Conservation (phyloP, 2,797 vertebrate species). For the Crenuchus spilurus region DNA sequence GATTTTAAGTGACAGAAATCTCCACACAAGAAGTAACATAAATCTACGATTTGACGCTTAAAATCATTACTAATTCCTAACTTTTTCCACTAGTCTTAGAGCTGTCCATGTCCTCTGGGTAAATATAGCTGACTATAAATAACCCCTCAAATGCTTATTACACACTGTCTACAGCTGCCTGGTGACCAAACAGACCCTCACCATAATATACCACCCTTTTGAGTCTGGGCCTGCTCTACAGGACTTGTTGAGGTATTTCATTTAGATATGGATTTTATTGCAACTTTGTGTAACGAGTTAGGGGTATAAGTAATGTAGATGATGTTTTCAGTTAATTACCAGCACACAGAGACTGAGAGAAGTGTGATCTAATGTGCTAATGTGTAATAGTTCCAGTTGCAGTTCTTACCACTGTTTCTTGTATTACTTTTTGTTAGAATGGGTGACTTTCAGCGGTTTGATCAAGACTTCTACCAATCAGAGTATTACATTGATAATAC, state of each 20-base stretch:
- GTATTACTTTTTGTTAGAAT: conserved; percentile 69
- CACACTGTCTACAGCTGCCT: conserved; percentile 38
- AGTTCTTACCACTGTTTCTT: not conserved
- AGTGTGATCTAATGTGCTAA: not conserved
- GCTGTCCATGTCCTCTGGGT: conserved; percentile 23
- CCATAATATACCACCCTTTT: conserved; percentile 18
- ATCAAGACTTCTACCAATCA: conserved; percentile 86
- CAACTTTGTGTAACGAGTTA: not conserved
- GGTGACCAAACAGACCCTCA: conserved; percentile 12
- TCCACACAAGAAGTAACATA: not conserved
- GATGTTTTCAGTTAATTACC: too few species aligned
- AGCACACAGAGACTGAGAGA: not conserved
- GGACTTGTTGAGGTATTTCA: conserved; percentile 21
- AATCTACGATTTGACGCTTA: not conserved
- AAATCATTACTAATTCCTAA: not conserved
- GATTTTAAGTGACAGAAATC: too few species aligned
- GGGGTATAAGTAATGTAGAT: too few species aligned
- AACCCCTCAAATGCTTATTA: conserved; percentile 26
- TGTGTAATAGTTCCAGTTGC: not conserved
- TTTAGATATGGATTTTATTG: not conserved
- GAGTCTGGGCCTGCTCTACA: not conserved
- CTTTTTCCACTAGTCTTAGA: not conserved
- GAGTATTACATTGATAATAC: conserved; percentile 81
- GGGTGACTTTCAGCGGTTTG: conserved; percentile 79
- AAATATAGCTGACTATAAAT: conserved; percentile 57